Base-by-base conservation (phyloP, 2,888 invertebrate genomes). In the Plemyria rubiginata region DNA sequence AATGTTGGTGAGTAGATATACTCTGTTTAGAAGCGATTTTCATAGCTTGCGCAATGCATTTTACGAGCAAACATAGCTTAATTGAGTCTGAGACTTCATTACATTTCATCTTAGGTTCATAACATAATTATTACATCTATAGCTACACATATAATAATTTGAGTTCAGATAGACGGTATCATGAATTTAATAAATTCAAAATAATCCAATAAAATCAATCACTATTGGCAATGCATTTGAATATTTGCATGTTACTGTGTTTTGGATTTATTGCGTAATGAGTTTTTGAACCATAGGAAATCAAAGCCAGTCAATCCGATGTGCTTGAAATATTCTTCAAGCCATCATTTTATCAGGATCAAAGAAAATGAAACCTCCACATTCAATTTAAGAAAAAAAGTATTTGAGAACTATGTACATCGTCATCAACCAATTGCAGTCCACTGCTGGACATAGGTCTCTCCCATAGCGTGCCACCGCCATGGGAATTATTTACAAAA, bases 21-120 rank as follows among this genome's bases (percentile, higher is more conserved):
- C 28, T 45, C 54, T 16, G 40, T 54, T 57, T 46, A 46, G 51
- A 52, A 56, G 16, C 53, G 55, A 56, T 45, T 58, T 48, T 36
- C 50, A 53, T 48, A 51, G 29, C 54, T 54, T 48, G 12, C 57
- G 54, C 48, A 29, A 50, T 48, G 12, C 40, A 50, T 28, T 48
- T 54, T 41, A 60, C 46, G 54, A 53, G 60, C 60, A 65, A 65
- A 62, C 65, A 65, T 38, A 22, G 36, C 56, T 53, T 67, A 62
- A 64, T 67, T 65, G 57, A 66, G 58, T 66, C 62, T 69, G 53
- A 56, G 58, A 62, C 60, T 58, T 43, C 62, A 60, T 63, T 70
- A 56, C 50, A 55, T 64, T 64, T 56, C 58, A 49, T 40, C 50
- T 62, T 59, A 28, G 41, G 49, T 54, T 49, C 29, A 49, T 45